A percentile compares a stretch with the other conserved stretches of the same genome.
Evolutionary conservation across 2,797 vertebrate genomes (phyloP).

Genomic region (Leucoraja ocellata): DNA sequence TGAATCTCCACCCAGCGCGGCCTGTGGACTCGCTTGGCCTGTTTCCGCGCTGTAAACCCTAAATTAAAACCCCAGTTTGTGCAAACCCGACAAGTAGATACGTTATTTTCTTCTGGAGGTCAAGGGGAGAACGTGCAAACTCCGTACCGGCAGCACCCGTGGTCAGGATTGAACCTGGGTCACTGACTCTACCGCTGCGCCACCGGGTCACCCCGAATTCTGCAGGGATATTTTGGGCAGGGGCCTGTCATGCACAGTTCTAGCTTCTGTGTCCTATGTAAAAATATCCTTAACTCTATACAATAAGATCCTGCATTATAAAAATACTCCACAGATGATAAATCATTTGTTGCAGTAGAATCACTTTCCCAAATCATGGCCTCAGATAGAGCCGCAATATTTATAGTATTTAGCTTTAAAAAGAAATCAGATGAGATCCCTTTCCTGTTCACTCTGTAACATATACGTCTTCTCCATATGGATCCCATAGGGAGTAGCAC

Average conservation of each 20-base stretch:
- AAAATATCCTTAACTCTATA: neutral
- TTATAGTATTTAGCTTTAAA: neutral
- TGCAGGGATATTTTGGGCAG: no score
- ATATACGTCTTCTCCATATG: neutral
- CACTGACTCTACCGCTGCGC: no score
- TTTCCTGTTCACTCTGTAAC: constrained; percentile 9
- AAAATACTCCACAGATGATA: neutral
- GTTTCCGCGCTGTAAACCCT: no score
- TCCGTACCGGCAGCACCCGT: no score
- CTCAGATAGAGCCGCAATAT: neutral
- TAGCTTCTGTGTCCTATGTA: no score
- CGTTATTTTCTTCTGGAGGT: neutral
- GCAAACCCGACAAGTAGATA: neutral
- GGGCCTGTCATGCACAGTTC: no score
- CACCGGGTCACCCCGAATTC: no score
- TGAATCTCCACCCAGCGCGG: no score
- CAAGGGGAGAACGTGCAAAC: no score
- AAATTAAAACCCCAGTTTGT: no score
- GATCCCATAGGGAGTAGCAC: constrained; percentile 5
- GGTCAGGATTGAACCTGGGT: no score
- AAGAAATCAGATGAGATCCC: neutral
- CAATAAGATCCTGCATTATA: neutral
- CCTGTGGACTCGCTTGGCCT: no score
- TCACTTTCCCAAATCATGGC: neutral
- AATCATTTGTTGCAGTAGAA: constrained; percentile 12